These are phyloP conservation scores for Meta bourneti DNA, from an alignment of 2,888 invertebrate species.

Conservation along the genomic window DNA sequence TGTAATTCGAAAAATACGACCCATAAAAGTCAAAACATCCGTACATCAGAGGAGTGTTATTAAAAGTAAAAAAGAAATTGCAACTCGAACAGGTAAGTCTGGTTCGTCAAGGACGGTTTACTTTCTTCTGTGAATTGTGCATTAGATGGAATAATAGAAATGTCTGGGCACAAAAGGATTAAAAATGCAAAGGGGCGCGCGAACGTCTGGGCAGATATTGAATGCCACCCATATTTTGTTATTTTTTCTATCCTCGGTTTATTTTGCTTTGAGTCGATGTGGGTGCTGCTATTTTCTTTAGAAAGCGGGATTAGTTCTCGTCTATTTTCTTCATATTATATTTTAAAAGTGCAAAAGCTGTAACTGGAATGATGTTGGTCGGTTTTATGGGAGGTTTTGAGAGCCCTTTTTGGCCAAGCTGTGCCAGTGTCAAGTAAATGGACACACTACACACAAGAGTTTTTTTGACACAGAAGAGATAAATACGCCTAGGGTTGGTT, in stretches of 20 bases:
- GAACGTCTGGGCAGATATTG: not conserved
- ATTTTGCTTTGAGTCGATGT: too few relatives aligned
- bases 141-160: constrained; percentile 20
- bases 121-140: constrained; percentile 6
- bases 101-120: constrained; percentile 45
- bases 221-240: not conserved
- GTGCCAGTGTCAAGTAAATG: too few relatives aligned
- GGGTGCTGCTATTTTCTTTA: too few relatives aligned
- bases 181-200: not conserved
- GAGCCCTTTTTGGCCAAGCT: too few relatives aligned
- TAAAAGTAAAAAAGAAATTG: constrained; percentile 24
- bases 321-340: too few relatives aligned
- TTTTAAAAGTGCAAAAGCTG: too few relatives aligned
- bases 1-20: not conserved
- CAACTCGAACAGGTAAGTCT: constrained; percentile 53
- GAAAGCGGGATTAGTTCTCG: too few relatives aligned
- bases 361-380: too few relatives aligned
- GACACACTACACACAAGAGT: too few relatives aligned
- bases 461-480: too few relatives aligned
- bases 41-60: not conserved
- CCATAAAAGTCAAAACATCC: constrained; percentile 12
- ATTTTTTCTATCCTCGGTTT: not conserved
- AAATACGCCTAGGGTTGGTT: too few relatives aligned
- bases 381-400: too few relatives aligned
- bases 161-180: constrained; percentile 24